Evolutionary conservation across 1,140 invertebrate species (phyloP).

Genomic region (Archegozetes longisetosus): DNA sequence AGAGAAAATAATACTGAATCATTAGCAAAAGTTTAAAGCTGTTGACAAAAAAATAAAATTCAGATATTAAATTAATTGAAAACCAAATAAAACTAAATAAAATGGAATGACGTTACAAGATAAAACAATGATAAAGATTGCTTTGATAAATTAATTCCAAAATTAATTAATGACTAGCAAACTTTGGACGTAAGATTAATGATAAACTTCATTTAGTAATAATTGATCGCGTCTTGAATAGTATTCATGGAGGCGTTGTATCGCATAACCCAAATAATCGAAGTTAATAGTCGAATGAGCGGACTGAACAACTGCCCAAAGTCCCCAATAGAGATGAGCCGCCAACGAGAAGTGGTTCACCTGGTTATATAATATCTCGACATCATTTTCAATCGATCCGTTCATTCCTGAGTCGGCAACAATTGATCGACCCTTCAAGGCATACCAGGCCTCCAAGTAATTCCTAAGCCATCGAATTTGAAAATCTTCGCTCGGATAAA

Average conservation of each 20-base stretch:
- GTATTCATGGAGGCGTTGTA: slow-evolving; percentile 8
- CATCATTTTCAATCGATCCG: slow-evolving; percentile 33
- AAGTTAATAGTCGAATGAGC: slow-evolving; percentile 81
- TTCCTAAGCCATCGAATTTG: slow-evolving; percentile 61
- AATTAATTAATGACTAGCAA: not conserved
- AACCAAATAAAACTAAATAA: too few relatives aligned
- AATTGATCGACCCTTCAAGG: slow-evolving; percentile 7
- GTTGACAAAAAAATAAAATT: too few relatives aligned
- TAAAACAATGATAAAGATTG: too few relatives aligned
- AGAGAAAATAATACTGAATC: too few relatives aligned
- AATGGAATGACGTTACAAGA: too few relatives aligned
- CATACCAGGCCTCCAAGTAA: slow-evolving; percentile 42
- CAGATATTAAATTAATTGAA: too few relatives aligned
- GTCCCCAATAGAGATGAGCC: slow-evolving; percentile 76
- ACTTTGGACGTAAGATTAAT: not conserved
- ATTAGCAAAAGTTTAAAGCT: too few relatives aligned
- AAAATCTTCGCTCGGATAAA: slow-evolving; percentile 60
- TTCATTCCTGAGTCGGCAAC: slow-evolving; percentile 1
- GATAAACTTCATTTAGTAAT: not conserved
- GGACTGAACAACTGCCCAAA: slow-evolving; percentile 82
- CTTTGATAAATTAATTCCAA: too few relatives aligned
- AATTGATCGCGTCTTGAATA: slow-evolving; percentile 5
- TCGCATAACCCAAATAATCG: slow-evolving; percentile 69
- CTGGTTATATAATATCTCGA: slow-evolving; percentile 53
- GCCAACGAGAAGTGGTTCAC: slow-evolving; percentile 61